Conservation (phyloP, 2,888 invertebrate species). For the Panopea generosa region DNA sequence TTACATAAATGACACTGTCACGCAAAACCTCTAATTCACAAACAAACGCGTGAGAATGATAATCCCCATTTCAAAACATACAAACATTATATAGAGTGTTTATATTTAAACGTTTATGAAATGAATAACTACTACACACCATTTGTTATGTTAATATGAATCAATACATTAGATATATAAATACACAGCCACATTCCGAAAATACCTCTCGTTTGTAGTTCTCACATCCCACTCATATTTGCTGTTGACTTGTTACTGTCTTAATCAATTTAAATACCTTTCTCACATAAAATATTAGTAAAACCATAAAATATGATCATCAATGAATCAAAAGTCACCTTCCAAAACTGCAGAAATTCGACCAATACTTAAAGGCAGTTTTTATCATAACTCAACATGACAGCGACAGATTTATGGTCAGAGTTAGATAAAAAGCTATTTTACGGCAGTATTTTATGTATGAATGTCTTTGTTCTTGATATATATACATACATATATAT, state of each 20-base stretch:
- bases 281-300: constrained; percentile 1
- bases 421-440: too few relatives aligned
- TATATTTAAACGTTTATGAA: too few relatives aligned
- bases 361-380: not conserved
- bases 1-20: not conserved
- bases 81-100: too few relatives aligned
- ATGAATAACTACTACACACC: too few relatives aligned
- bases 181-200: constrained; percentile 7
- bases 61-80: too few relatives aligned
- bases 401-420: too few relatives aligned
- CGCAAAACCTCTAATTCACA: not conserved
- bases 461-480: too few relatives aligned
- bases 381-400: too few relatives aligned
- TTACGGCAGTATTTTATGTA: too few relatives aligned
- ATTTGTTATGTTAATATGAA: too few relatives aligned
- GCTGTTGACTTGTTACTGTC: constrained; percentile 2
- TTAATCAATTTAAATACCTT: constrained; percentile 3
- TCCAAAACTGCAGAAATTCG: not conserved
- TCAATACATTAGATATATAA: too few relatives aligned
- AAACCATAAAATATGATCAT: constrained; percentile 4
- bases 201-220: constrained; percentile 30
- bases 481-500: too few relatives aligned
- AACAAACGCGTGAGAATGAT: not conserved
- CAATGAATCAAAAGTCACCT: not conserved
- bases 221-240: not conserved